These are phyloP conservation scores for Procavia capensis DNA, from an alignment of 2,113 vertebrate species.

Conservation along the genomic window DNA sequence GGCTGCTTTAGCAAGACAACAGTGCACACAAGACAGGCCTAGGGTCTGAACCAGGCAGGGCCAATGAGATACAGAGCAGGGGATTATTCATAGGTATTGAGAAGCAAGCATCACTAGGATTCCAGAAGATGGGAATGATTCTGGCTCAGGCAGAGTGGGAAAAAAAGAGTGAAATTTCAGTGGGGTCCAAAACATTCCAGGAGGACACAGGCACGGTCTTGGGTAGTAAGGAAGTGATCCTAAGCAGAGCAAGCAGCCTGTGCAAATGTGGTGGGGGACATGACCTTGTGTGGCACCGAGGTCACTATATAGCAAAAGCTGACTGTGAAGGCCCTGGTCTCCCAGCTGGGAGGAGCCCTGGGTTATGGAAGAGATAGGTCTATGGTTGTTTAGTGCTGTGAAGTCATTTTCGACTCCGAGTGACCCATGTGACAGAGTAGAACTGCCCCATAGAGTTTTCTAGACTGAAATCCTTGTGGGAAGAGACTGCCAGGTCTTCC, in stretches of 20 bases:
- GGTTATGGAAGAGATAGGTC: too few relatives aligned
- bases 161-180: background rate
- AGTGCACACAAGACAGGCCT: background rate
- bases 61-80: background rate
- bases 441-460: too few relatives aligned
- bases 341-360: background rate
- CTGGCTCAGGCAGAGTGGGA: background rate
- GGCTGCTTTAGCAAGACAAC: background rate
- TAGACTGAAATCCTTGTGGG: too few relatives aligned
- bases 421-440: too few relatives aligned
- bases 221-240: background rate
- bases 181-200: background rate
- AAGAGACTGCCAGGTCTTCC: too few relatives aligned
- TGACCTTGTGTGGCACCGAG: accelerated
- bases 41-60: background rate
- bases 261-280: accelerated
- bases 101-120: background rate
- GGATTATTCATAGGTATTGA: background rate
- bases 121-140: background rate
- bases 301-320: background rate
- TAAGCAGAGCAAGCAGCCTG: background rate
- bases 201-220: background rate
- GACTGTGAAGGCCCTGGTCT: background rate
- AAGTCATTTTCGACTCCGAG: too few relatives aligned
- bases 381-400: too few relatives aligned